Conservation (phyloP, 1,140 invertebrate species). For the Wasmannia auropunctata region DNA sequence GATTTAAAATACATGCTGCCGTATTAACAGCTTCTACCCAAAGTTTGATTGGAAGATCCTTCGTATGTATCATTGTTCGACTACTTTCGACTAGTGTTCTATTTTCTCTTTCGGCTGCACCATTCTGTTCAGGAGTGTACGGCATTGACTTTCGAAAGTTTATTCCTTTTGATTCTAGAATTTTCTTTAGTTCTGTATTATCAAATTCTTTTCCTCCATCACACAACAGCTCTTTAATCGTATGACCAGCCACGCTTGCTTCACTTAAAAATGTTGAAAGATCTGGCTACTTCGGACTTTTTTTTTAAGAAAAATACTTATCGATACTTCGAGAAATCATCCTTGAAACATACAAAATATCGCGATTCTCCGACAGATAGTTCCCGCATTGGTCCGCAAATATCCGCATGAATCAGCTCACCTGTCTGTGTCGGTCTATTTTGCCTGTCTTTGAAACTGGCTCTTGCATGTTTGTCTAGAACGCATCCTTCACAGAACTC, state of each 20-base stretch:
- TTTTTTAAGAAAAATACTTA: slow-evolving; percentile 64
- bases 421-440: neutral
- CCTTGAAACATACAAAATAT: slow-evolving; percentile 70
- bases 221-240: neutral
- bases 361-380: slow-evolving; percentile 49
- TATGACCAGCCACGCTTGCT: neutral
- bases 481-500: neutral
- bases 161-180: slow-evolving; percentile 30
- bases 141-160: neutral
- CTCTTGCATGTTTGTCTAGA: neutral
- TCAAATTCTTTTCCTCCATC: slow-evolving; percentile 13
- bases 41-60: slow-evolving; percentile 28
- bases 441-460: neutral
- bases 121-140: slow-evolving; percentile 51
- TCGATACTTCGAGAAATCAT: slow-evolving; percentile 64
- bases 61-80: neutral
- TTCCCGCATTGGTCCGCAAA: slow-evolving; percentile 67
- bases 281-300: slow-evolving; percentile 51
- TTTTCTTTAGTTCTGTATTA: slow-evolving; percentile 18
- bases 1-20: slow-evolving; percentile 31
- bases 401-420: slow-evolving; percentile 57
- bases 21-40: slow-evolving; percentile 60
- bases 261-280: slow-evolving; percentile 12
- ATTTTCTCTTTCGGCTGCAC: slow-evolving; percentile 32
- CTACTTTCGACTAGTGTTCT: slow-evolving; percentile 6